These are phyloP conservation scores for Polymixis lichenea DNA, from an alignment of 2,888 invertebrate species.

Conservation along the genomic window DNA sequence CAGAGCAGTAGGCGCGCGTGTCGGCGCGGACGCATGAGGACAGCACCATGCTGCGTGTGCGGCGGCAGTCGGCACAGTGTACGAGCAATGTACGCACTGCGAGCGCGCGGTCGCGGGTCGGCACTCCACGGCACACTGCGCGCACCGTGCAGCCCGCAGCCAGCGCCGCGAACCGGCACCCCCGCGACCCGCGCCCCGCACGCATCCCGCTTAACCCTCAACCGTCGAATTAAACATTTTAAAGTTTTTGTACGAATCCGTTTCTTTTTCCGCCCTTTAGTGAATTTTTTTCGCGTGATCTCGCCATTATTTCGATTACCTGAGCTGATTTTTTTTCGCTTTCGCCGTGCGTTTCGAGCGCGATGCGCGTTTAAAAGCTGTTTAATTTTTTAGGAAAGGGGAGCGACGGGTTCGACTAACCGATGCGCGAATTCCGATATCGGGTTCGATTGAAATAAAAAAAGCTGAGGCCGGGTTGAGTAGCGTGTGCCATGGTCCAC, in stretches of 20 bases:
- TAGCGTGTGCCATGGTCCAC: conserved; percentile 68
- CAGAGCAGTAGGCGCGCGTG: conserved; percentile 79
- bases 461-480: conserved; percentile 61
- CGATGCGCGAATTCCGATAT: conserved; percentile 89
- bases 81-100: conserved; percentile 15
- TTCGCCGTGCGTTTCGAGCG: conserved; percentile 81
- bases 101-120: conserved; percentile 30
- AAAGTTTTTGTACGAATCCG: conserved; percentile 88
- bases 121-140: conserved; percentile 35
- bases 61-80: background rate
- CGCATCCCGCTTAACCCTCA: conserved; percentile 72
- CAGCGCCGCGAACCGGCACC: conserved; percentile 10
- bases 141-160: conserved; percentile 4
- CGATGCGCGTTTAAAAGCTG: conserved; percentile 89
- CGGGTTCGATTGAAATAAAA: conserved; percentile 82
- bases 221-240: conserved; percentile 86
- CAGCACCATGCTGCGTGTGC: conserved; percentile 79
- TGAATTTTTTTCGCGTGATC: conserved; percentile 89
- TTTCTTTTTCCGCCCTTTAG: conserved; percentile 90
- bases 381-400: conserved; percentile 88
- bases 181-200: conserved; percentile 48
- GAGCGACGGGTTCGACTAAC: conserved; percentile 85
- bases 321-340: conserved; percentile 87
- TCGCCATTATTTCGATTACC: conserved; percentile 90
- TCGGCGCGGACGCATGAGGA: conserved; percentile 87